phyloP scores from a whole-genome alignment of 35 echinoderm and acorn worm genomes.

The Diadema setosum region DNA sequence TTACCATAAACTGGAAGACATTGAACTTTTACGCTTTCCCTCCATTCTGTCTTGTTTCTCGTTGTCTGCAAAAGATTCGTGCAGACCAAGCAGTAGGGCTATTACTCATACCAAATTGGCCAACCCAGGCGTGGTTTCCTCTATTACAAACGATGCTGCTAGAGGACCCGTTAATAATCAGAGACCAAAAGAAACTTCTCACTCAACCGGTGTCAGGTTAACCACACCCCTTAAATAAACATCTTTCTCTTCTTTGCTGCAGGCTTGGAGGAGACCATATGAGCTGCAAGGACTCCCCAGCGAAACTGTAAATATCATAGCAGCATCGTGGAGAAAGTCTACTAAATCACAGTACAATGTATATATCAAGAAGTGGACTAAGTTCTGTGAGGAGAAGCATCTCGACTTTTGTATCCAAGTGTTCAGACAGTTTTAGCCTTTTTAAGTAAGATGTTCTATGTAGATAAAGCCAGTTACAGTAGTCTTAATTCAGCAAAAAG shows the following conservation, averaged over 20 bases:
- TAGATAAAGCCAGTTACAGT: slow-evolving; percentile 17
- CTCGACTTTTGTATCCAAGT: background rate
- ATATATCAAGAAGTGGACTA: slow-evolving; percentile 21
- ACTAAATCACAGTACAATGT: slow-evolving; percentile 28
- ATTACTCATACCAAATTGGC: slow-evolving; percentile 48
- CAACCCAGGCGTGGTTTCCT: slow-evolving; percentile 44
- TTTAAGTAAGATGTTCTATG: background rate
- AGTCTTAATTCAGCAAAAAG: slow-evolving; percentile 52
- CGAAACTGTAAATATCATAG: slow-evolving; percentile 10
- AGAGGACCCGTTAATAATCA: slow-evolving; percentile 1
- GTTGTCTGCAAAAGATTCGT: slow-evolving; percentile 52
- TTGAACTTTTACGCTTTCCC: background rate
- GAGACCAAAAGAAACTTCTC: background rate
- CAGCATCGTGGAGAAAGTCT: slow-evolving; percentile 19
- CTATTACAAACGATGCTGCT: background rate
- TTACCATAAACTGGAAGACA: slow-evolving; percentile 49
- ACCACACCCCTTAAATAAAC: background rate
- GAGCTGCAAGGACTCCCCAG: background rate
- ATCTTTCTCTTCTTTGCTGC: slow-evolving; percentile 21
- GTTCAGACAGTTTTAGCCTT: background rate
- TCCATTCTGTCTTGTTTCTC: background rate
- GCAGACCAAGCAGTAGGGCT: slow-evolving; percentile 21
- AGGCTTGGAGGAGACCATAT: slow-evolving; percentile 6
- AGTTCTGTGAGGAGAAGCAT: slow-evolving; percentile 4
- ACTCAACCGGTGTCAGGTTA: background rate